A percentile compares a stretch with the other conserved stretches of the same genome.
These are phyloP conservation scores for Hydrotaea cyrtoneurina DNA, from an alignment of 2,888 invertebrate genomes.

Conservation along the genomic window DNA sequence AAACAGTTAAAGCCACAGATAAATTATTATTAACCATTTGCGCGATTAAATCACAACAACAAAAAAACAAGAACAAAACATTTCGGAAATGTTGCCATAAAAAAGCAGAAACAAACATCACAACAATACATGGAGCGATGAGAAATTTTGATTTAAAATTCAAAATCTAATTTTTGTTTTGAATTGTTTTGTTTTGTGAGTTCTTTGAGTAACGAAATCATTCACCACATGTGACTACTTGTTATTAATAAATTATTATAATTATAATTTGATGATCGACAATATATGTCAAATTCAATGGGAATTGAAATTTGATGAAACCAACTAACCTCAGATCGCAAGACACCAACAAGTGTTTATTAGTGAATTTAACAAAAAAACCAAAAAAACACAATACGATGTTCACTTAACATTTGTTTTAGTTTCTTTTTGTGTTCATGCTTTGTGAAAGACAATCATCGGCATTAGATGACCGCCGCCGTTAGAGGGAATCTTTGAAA, in stretches of 20 bases:
- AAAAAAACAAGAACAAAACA: conserved; percentile 28
- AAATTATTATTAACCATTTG: conserved; percentile 25
- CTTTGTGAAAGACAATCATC: not conserved
- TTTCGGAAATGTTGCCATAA: not conserved
- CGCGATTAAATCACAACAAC: no score
- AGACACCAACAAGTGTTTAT: conserved; percentile 6
- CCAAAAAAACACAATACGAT: not conserved
- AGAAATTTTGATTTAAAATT: conserved; percentile 14
- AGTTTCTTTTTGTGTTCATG: not conserved
- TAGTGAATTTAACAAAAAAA: not conserved
- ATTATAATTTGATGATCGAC: conserved; percentile 21
- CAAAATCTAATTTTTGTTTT: conserved; percentile 16
- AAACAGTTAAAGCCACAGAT: conserved; percentile 1
- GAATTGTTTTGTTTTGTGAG: not conserved
- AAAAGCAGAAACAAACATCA: conserved; percentile 13
- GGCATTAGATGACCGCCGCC: no score
- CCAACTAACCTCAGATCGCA: not conserved
- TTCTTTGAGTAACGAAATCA: not conserved
- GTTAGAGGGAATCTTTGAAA: not conserved
- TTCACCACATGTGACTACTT: conserved; percentile 36
- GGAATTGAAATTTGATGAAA: not conserved
- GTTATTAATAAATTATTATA: conserved; percentile 58
- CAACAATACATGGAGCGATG: not conserved
- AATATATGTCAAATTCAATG: conserved; percentile 41
- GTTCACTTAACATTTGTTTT: not conserved